Base-by-base conservation (phyloP, 2,113 vertebrate species). In the Daboia siamensis region DNA sequence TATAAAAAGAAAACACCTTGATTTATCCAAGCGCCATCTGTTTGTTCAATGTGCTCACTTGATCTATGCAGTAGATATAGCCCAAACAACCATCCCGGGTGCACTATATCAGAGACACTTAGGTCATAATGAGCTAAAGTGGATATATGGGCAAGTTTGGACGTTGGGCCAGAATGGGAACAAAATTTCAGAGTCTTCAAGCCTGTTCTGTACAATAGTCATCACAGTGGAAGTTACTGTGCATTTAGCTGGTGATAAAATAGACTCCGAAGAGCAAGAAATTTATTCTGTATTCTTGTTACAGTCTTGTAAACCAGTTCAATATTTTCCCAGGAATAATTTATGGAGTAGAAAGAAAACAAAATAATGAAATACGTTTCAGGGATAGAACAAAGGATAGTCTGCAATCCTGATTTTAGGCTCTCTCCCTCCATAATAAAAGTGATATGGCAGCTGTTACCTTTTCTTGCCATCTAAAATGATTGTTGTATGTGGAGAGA, bases 1-100 rank as follows among this genome's bases (percentile, higher is more conserved):
- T 92, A 74, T 91, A 92, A 91, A 92, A 94, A 94, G 93, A 94
- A 94, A 94, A 92, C 93, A 92, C 91, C 91, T 94, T 94, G 93
- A 94, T 94, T 92, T 94, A 94, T 94, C 89, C 93, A 92, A 33
- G 54, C 29, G 9, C 93, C 93, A 91, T 92, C 93, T 94, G 93
- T 91, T 94, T 92, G 89, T 88, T 91, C 93, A 94, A 94, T 56
- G 57, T 90, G 86, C 26, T 86, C 48, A 39, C 86, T 85, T 94
- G 93, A 94, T 94, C 89, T 92, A 94, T 94, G 93, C 69, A 91
- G 91, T 80, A 91, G 91, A 88, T 94, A 94, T 86, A 90, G 48
- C 64, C 86, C 55, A 91, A 94, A 94, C 91, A 90, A 90, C 91
- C 55, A 61, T 89, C 91, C 39, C 69, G 91, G 91, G 91, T 92